Evolutionary conservation across 2,797 vertebrate genomes (phyloP), one percentile per base, ranked within the genome.

Genomic region (Urosaurus nigricauda): DNA sequence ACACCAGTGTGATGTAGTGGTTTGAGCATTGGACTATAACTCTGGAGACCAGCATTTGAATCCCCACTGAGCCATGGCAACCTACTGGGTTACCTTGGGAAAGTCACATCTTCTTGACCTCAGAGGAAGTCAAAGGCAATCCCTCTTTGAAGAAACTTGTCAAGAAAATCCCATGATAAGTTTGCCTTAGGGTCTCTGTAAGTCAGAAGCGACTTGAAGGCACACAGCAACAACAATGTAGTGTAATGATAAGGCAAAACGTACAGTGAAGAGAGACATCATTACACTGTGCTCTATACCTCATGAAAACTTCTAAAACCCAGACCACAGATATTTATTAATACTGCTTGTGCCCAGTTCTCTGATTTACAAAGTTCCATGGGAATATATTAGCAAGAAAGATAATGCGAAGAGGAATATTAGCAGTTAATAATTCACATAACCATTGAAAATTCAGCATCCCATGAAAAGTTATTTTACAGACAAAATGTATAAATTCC

Each of bases 401-500:
- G 53, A 74, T 63, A 2, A 43, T 40, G 47, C 29, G 35, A 60
- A 56, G 60, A 73, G 32, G 77, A 63, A 85, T 83, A 83, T 88
- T 56, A 83, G 13, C 56, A 24, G 13, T 82, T 83, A 88, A 75
- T 63, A 89, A 85, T 80, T 63, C 68, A 74, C 1, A 37, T 80
- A 63, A 32, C 56, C 32, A 73, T 37, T 79, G 40, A 80, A 58
- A 80, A 51, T 85, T 60, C n/a, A 77, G 37, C 35, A 56, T 16
- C 40, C 74, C 85, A 58, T 73, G 77, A 63, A 89, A 80, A 29
- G 43, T 51, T 65, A 53, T 74, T 75, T 89, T 63, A 77, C 7
- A 68, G 68, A 40, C 26, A n/a, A 80, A 82, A 19, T 29, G n/a
- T 35, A 68, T 68, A 81, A 4, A 75, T 86, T 77, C 73, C 4